Conservation (phyloP, 2,113 vertebrate genomes). For the Tichodroma muraria region DNA sequence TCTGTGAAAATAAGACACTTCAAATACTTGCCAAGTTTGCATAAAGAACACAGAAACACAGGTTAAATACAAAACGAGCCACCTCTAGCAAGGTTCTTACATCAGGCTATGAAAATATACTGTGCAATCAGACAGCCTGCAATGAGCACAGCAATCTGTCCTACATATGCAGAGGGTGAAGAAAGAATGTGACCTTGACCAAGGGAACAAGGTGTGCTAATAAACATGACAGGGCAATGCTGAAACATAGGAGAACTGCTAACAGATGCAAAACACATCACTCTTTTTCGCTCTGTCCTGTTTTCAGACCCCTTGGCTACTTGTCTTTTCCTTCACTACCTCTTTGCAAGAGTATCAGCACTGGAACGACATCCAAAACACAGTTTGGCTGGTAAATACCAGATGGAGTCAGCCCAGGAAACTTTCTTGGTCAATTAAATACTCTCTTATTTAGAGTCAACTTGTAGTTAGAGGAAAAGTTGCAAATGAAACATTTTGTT, state of each 20-base stretch:
- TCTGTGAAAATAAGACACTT: background rate
- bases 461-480: background rate
- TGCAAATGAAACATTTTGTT: background rate
- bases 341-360: background rate
- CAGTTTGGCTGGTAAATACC: background rate
- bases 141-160: background rate
- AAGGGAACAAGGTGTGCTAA: constrained; percentile 47
- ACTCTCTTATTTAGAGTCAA: background rate
- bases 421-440: background rate
- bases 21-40: background rate
- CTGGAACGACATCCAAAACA: background rate
- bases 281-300: background rate
- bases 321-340: background rate
- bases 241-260: background rate
- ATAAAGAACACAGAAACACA: background rate
- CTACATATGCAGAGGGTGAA: background rate
- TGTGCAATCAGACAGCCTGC: background rate
- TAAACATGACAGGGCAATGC: background rate
- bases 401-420: background rate
- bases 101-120: background rate
- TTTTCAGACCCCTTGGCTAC: background rate
- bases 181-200: constrained; percentile 39
- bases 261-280: background rate
- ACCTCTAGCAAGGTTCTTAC: rapidly evolving
- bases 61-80: background rate